Base-by-base conservation (phyloP, 2,888 invertebrate genomes). In the Orthosia cruda region DNA sequence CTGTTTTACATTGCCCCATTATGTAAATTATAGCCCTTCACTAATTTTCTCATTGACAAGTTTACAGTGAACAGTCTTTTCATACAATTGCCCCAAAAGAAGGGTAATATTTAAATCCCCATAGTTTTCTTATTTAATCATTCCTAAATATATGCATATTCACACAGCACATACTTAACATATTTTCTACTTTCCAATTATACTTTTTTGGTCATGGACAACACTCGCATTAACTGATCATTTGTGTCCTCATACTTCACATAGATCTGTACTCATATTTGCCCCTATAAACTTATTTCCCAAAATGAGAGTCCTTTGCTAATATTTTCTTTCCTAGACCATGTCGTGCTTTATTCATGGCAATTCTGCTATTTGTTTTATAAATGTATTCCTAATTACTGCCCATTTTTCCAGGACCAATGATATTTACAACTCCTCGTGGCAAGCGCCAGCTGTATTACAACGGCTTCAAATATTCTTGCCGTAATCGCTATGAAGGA, bases 401-500 rank as follows among this genome's bases (percentile, higher is more conserved):
- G n/a, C 15, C 20, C 2, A 57, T 63, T 11, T 52, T 84, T 85
- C 18, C 61, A 87, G 87, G 77, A 11, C 66, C 72, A 9, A 63
- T 85, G 58, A 59, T 87, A 4, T 77, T 87, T 15, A 77, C 55
- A 12, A 84, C 87, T 7, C 79, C 83, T 16, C 78, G 81, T 16
- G 87, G 89, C 11, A 85, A 83, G 11, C 78, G 75, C 1, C 81
- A 89, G 20, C 49, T 89, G 0, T 80, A 79, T 32, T 83, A 86
- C 67, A 80, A 84, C 7, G 86, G 85, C 0, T 88, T 81, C 49
- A 83, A 87, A 50, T 88, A 84, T 71, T 84, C 87, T 0, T 78
- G 80, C 16, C 70, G 84, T 11, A 81, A 71, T 47, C 64, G 76
- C 0, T 83, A 81, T 2, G 82, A 80, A 63, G 81, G 80, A 2